These are phyloP conservation scores for Sporophila hypoxantha DNA, from an alignment of 2,113 vertebrate genomes.

Conservation along the genomic window DNA sequence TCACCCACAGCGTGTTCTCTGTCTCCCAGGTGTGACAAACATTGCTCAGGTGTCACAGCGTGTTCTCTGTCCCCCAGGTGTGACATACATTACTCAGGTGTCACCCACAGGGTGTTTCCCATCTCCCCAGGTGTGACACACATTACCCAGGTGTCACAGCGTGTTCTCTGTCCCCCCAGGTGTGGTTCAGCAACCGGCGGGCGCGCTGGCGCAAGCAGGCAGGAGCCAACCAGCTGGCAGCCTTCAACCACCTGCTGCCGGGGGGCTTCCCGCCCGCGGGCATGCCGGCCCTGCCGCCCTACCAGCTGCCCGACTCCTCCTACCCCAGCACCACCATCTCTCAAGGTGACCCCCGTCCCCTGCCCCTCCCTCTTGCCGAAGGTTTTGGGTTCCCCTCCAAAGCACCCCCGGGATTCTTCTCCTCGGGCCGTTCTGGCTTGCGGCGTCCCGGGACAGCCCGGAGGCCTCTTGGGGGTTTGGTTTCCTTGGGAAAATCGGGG, in stretches of 20 bases:
- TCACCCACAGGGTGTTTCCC: no score
- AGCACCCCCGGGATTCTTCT: accelerated
- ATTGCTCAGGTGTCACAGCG: no score
- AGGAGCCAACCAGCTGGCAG: slow-evolving; percentile 95
- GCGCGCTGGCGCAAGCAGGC: slow-evolving; percentile 98
- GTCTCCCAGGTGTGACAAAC: not conserved
- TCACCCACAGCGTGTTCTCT: no score
- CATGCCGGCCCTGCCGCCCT: slow-evolving; percentile 90
- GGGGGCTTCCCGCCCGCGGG: slow-evolving; percentile 92
- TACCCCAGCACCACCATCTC: slow-evolving; percentile 87
- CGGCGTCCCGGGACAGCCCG: accelerated
- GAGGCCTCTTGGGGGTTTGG: not conserved
- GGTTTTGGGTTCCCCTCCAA: not conserved
- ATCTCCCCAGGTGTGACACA: slow-evolving; percentile 75
- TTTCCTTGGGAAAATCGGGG: not conserved
- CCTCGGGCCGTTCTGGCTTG: accelerated
- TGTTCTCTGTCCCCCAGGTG: not conserved
- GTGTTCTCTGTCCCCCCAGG: slow-evolving; percentile 58
- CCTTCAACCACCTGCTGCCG: slow-evolving; percentile 94
- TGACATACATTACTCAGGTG: not conserved
- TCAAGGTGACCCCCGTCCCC: slow-evolving; percentile 87
- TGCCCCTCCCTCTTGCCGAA: accelerated
- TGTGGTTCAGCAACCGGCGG: slow-evolving; percentile 97
- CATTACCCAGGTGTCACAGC: no score
- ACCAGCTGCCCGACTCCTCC: slow-evolving; percentile 91